These are phyloP conservation scores for Archilochus colubris DNA, from an alignment of 2,113 vertebrate species.

Conservation along the genomic window DNA sequence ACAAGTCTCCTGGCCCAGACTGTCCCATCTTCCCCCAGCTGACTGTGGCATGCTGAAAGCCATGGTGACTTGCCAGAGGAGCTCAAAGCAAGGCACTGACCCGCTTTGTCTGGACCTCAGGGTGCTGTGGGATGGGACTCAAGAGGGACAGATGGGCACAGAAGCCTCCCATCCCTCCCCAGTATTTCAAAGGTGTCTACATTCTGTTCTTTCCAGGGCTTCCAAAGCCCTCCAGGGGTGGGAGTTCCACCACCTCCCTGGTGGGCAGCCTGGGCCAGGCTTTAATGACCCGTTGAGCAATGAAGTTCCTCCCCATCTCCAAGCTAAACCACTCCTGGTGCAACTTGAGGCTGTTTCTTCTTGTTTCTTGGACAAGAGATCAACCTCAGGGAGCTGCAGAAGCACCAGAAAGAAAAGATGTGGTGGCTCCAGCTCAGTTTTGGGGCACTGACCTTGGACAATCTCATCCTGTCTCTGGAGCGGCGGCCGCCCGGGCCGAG, in stretches of 20 bases:
- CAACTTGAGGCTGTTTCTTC: too few species aligned
- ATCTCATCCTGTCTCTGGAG: constrained; percentile 93
- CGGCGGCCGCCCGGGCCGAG: constrained; percentile 75
- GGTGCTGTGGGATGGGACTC: not conserved
- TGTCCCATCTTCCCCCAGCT: not conserved
- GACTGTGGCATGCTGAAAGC: not conserved
- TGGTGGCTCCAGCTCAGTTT: too few species aligned
- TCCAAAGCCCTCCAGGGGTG: too few species aligned
- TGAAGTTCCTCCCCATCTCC: too few species aligned
- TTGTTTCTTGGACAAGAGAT: too few species aligned
- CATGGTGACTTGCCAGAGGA: not conserved
- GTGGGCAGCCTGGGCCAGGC: too few species aligned
- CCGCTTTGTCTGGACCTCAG: not conserved
- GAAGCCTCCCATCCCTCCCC: not conserved
- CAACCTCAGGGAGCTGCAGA: too few species aligned
- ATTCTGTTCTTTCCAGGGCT: not conserved
- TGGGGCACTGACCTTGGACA: constrained; percentile 83
- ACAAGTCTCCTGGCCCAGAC: not conserved
- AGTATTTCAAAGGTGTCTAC: not conserved
- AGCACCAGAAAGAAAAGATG: too few species aligned
- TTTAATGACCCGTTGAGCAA: too few species aligned
- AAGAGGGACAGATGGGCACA: not conserved
- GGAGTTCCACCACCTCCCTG: too few species aligned
- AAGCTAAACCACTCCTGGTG: too few species aligned
- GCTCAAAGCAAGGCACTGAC: not conserved